A percentile compares a stretch with the other conserved stretches of the same genome.
phyloP scores from a whole-genome alignment of 2,113 vertebrate species.

The Corythoichthys haematopterus region DNA sequence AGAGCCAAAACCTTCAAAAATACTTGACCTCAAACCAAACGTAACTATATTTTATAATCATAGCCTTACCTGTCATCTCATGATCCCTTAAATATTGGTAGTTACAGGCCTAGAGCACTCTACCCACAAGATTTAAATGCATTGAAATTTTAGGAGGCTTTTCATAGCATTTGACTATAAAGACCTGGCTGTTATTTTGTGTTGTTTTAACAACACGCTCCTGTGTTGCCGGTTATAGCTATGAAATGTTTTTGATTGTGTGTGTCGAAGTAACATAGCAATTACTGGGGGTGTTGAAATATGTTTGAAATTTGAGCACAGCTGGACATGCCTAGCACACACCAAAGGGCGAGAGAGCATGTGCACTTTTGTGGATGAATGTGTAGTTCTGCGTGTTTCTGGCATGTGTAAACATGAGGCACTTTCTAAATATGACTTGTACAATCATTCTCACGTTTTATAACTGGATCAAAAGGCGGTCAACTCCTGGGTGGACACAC shows the following conservation, averaged over 20 bases:
- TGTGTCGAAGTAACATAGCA: slow-evolving; percentile 59
- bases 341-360: slow-evolving; percentile 22
- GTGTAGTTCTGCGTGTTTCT: slow-evolving; percentile 30
- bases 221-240: slow-evolving; percentile 51
- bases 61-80: slow-evolving; percentile 29
- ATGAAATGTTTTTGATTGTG: slow-evolving; percentile 62
- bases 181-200: slow-evolving; percentile 44
- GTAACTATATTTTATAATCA: slow-evolving; percentile 34
- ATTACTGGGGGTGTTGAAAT: slow-evolving; percentile 62
- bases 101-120: slow-evolving; percentile 31
- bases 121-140: slow-evolving; percentile 30
- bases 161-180: slow-evolving; percentile 53
- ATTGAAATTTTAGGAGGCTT: slow-evolving; percentile 25
- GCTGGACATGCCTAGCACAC: slow-evolving; percentile 42
- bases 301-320: slow-evolving; percentile 61
- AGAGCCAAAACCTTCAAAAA: slow-evolving; percentile 15
- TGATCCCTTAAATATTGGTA: slow-evolving; percentile 40
- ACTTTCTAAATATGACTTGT: slow-evolving; percentile 63
- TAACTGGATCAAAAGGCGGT: slow-evolving; percentile 39
- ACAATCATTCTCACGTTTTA: slow-evolving; percentile 56
- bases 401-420: slow-evolving; percentile 24
- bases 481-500: slow-evolving; percentile 58
- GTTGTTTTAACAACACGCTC: slow-evolving; percentile 46
- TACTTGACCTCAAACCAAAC: slow-evolving; percentile 21
- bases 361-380: slow-evolving; percentile 21